phyloP scores from a whole-genome alignment of 1,140 invertebrate species.

The Pseudomyrmex concolor region DNA sequence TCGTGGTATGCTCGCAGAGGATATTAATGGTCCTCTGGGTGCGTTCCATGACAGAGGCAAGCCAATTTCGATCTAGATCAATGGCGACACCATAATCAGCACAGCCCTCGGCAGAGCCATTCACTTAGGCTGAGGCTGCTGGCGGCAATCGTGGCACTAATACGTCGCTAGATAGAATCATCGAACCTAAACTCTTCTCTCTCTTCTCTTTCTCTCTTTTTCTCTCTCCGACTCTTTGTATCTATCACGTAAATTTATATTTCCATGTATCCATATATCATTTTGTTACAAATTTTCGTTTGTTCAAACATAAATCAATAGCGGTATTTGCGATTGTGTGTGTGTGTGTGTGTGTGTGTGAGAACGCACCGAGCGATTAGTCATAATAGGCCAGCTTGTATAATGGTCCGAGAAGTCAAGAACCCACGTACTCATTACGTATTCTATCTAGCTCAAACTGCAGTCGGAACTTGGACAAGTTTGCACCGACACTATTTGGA shows the following conservation, averaged over 20 bases:
- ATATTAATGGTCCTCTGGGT: conserved; percentile 71
- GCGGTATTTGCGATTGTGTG: conserved; percentile 41
- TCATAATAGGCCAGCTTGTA: conserved; percentile 64
- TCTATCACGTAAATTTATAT: background rate
- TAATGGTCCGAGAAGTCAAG: conserved; percentile 65
- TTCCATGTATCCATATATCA: background rate
- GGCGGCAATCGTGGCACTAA: conserved; percentile 67
- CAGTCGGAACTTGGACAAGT: conserved; percentile 70
- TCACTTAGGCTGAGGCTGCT: conserved; percentile 68
- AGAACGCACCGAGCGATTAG: conserved; percentile 67
- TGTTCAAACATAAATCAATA: conserved; percentile 1
- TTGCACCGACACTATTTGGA: conserved; percentile 69
- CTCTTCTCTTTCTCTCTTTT: background rate
- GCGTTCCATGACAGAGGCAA: conserved; percentile 70
- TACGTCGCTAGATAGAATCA: conserved; percentile 57
- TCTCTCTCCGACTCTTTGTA: conserved; percentile 31
- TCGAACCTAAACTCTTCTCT: conserved; percentile 31
- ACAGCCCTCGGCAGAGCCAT: conserved; percentile 71
- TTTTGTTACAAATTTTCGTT: background rate
- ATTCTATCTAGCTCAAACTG: conserved; percentile 58
- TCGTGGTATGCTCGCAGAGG: conserved; percentile 42
- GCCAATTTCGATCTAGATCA: conserved; percentile 74
- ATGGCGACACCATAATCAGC: conserved; percentile 73
- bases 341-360: conserved; percentile 7
- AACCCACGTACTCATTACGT: conserved; percentile 72